Base-by-base conservation (phyloP, 2,113 vertebrate species). In the Morphnarchus princeps region DNA sequence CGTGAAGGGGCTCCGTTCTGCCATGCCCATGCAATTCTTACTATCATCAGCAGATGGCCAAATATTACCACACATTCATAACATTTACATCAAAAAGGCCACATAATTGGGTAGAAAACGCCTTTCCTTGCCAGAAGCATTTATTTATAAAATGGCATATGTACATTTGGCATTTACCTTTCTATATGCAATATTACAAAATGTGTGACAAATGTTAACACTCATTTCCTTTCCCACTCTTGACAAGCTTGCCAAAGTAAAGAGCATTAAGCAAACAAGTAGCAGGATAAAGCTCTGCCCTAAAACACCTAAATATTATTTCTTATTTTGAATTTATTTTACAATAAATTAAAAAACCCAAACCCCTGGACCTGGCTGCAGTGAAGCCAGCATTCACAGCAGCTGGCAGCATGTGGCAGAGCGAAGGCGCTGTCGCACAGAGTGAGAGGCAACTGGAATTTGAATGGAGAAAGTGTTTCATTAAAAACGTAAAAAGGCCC, bases 1-100 rank as follows among this genome's bases (percentile, higher is more conserved):
- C 1, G 5, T 2, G 40, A 16, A 45, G 62, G 66, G 58, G 31
- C n/a, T 73, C 50, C 5, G 3, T 36, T 43, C 71, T 29, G 36
- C 77, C 77, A 24, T 76, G 63, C 58, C 79, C 9, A 0, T 95
- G 97, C 95, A 97, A 11, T 97, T 95, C 96, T 94, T 74, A 42
- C 87, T 96, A 5, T 50, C 91, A 90, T 88, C 96, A 97, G 95
- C 96, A 97, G 97, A 97, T 97, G 97, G 97, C 97, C 97, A 91
- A 86, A 94, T 66, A 74, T 96, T 91, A 97, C 95, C 97, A 90
- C 89, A 93, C 67, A 97, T 97, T 40, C 66, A 69, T 91, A 91
- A 93, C 87, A 76, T 93, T 95, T 95, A 90, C 79, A 90, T 76
- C 82, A 69, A 70, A 94, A 95, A 86, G 94, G 91, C 71, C 82